phyloP scores from a whole-genome alignment of 2,888 invertebrate genomes.

The Nomada fucata region DNA sequence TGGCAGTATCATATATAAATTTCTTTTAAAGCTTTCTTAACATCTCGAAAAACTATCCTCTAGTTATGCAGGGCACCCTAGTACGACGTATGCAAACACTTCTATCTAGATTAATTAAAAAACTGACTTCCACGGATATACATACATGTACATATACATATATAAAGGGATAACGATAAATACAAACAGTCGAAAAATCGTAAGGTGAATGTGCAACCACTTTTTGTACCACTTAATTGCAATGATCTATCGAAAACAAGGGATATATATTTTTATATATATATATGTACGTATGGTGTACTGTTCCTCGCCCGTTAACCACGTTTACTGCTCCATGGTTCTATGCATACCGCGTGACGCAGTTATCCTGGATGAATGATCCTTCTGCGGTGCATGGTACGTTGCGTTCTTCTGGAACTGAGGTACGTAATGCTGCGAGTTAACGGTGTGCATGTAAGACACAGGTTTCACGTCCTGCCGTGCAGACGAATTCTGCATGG shows the following conservation, averaged over 20 bases:
- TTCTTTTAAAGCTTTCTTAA: slow-evolving; percentile 45
- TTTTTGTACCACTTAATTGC: slow-evolving; percentile 43
- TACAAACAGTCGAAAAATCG: slow-evolving; percentile 31
- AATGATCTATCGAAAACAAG: slow-evolving; percentile 37
- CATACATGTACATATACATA: slow-evolving; percentile 33
- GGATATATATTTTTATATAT: slow-evolving; percentile 18
- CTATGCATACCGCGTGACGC: slow-evolving; percentile 31
- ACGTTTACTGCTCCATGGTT: slow-evolving; percentile 40
- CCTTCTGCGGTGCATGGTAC: slow-evolving; percentile 19
- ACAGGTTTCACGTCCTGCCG: slow-evolving; percentile 27
- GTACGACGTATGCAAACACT: slow-evolving; percentile 24
- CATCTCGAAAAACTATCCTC: slow-evolving; percentile 35
- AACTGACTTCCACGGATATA: slow-evolving; percentile 29
- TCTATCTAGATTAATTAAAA: slow-evolving; percentile 40
- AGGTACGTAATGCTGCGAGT: slow-evolving; percentile 34
- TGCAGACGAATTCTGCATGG: slow-evolving; percentile 16
- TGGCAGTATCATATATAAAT: slow-evolving; percentile 52
- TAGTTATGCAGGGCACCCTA: slow-evolving; percentile 46
- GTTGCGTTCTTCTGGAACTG: slow-evolving; percentile 29
- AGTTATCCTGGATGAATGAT: slow-evolving; percentile 29
- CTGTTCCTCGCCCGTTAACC: neutral
- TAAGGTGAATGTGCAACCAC: slow-evolving; percentile 35
- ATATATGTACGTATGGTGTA: slow-evolving; percentile 1
- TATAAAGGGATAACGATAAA: slow-evolving; percentile 36
- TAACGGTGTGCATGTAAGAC: slow-evolving; percentile 7